Evolutionary conservation across 2,888 invertebrate genomes (phyloP).

Genomic region (Netelia virgata): DNA sequence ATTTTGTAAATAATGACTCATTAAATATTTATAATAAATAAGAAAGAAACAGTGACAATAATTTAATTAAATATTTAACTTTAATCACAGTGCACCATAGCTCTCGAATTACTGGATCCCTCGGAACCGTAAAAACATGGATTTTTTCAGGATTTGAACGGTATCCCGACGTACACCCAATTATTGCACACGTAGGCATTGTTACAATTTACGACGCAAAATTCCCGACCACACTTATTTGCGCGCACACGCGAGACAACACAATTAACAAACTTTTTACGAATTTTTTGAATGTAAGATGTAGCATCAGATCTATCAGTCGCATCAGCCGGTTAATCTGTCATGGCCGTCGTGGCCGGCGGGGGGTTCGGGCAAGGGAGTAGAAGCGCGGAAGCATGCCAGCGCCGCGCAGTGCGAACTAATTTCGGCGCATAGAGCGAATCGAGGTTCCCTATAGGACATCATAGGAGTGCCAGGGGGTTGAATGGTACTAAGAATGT

Average conservation of each 20-base stretch:
- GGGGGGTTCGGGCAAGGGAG: too few relatives aligned
- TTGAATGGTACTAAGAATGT: too few relatives aligned
- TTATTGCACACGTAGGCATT: too few relatives aligned
- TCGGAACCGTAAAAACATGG: slow-evolving; percentile 36
- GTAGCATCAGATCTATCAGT: too few relatives aligned
- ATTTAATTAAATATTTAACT: slow-evolving; percentile 38
- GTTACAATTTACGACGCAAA: too few relatives aligned
- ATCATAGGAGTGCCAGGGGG: background rate
- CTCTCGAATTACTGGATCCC: slow-evolving; percentile 34
- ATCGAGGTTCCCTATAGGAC: slow-evolving; percentile 20
- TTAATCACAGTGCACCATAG: slow-evolving; percentile 26
- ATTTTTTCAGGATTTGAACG: slow-evolving; percentile 37
- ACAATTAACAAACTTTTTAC: too few relatives aligned
- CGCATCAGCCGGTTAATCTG: too few relatives aligned
- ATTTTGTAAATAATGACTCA: too few relatives aligned
- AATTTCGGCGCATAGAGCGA: background rate
- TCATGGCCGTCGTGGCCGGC: too few relatives aligned
- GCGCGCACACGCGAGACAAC: too few relatives aligned
- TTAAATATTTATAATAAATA: slow-evolving; percentile 38
- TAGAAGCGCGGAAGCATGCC: slow-evolving; percentile 20
- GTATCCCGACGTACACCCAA: slow-evolving; percentile 38
- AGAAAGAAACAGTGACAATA: slow-evolving; percentile 39
- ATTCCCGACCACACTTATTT: too few relatives aligned
- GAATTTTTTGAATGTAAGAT: too few relatives aligned
- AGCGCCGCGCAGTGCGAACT: slow-evolving; percentile 39